Percentiles rank a stretch among this genome's conserved stretches.
These are phyloP conservation scores for Sesia bembeciformis DNA, from an alignment of 2,888 invertebrate species.

Conservation along the genomic window DNA sequence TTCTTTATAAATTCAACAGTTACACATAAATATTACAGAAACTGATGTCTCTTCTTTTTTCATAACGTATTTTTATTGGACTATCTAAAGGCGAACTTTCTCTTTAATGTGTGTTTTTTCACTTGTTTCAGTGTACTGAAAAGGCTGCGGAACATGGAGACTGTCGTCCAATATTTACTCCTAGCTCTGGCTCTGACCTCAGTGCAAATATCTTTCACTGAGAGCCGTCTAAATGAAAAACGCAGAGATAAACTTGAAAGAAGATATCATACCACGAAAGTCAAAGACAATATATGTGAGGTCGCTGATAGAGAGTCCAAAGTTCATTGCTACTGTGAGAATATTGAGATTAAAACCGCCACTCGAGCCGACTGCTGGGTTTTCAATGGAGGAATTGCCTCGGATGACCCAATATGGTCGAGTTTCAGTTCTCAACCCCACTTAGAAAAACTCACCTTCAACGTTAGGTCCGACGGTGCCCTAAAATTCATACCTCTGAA, in stretches of 20 bases:
- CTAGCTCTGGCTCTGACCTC: slow-evolving; percentile 66
- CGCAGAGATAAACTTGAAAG: slow-evolving; percentile 68
- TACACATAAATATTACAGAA: no score
- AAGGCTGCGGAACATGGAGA: slow-evolving; percentile 43
- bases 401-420: slow-evolving; percentile 82
- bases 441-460: slow-evolving; percentile 79
- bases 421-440: slow-evolving; percentile 81
- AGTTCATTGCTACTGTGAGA: slow-evolving; percentile 80
- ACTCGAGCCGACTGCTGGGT: slow-evolving; percentile 85
- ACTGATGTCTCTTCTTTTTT: no score
- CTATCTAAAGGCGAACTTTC: slow-evolving; percentile 11
- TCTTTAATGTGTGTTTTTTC: slow-evolving; percentile 25
- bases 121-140: slow-evolving; percentile 50
- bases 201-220: slow-evolving; percentile 69
- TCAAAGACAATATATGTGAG: slow-evolving; percentile 74
- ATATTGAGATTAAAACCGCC: slow-evolving; percentile 69
- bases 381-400: slow-evolving; percentile 79
- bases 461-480: slow-evolving; percentile 79
- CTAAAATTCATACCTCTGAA: slow-evolving; percentile 82
- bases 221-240: slow-evolving; percentile 70
- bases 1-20: no score
- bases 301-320: slow-evolving; percentile 70
- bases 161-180: slow-evolving; percentile 66
- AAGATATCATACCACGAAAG: slow-evolving; percentile 46
- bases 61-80: neutral